Base-by-base conservation (phyloP, 2,797 vertebrate species). In the Pteronotus mesoamericanus region DNA sequence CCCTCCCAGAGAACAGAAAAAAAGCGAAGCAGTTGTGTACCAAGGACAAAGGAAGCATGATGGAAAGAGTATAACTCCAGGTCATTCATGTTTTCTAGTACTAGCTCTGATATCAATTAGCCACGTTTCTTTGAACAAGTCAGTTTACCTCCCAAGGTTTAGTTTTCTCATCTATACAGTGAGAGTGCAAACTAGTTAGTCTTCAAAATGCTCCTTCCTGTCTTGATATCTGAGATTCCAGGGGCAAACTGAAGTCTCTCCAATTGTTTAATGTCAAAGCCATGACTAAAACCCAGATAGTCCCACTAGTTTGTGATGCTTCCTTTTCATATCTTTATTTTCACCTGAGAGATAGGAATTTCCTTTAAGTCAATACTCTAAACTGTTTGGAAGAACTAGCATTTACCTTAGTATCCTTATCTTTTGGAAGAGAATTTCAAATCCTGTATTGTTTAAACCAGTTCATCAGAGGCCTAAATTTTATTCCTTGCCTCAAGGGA, bases 341-440 rank as follows among this genome's bases (percentile, higher is more conserved):
- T 82, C 32, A 66, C 39, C 64, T 91, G 51, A 94, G 22, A 95
- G 86, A 53, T 53, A 32, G 12, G 10, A 1, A 10, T 77, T 87
- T 89, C 59, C 74, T 69, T 93, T 80, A 79, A 95, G 79, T n/a
- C 12, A 77, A 3, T 74, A 83, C 11, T 64, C 14, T 5, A 61
- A 78, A 90, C 18, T 53, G 15, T 55, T 69, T 79, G 12, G 42
- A 87, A 94, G 42, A 91, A 15, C 51, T 78, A 78, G 4, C 5
- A 21, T 71, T 75, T 94, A 26, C 71, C 15, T 79, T 66, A 53
- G 21, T 26, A 37, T 88, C 37, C 11, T 71, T 29, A 79, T 34
- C n/a, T 89, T 87, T 91, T 53, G 61, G 22, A 72, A 90, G 4
- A 94, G 16, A 86, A 89, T 89, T 69, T 95, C 46, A 93, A 88